Conservation (phyloP, 2,113 vertebrate genomes). For the Phodopus roborovskii region DNA sequence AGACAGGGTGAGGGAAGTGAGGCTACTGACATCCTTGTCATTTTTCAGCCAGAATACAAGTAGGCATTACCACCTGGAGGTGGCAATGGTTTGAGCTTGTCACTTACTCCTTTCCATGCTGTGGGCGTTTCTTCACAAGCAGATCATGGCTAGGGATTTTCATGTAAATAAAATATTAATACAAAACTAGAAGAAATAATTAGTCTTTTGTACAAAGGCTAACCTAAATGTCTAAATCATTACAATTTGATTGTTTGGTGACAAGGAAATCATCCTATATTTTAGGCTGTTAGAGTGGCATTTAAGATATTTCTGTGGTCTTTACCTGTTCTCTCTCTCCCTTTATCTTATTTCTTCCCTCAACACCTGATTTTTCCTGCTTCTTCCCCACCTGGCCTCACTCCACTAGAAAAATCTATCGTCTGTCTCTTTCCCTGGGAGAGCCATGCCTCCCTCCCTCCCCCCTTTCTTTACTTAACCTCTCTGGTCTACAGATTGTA, state of each 20-base stretch:
- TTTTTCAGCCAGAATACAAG: neutral
- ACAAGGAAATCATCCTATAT: neutral
- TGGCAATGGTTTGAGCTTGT: neutral
- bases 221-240: neutral
- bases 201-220: neutral
- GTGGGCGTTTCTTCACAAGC: neutral
- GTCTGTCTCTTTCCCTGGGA: neutral
- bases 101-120: neutral
- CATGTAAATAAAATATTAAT: conserved; percentile 23
- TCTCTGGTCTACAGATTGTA: neutral
- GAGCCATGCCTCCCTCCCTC: rapidly evolving
- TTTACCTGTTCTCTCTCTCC: neutral
- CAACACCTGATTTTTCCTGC: neutral
- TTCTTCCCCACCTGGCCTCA: neutral
- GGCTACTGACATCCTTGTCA: neutral
- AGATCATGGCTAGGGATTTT: neutral
- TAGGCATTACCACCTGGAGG: neutral
- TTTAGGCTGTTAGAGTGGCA: neutral
- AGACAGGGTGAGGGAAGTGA: neutral
- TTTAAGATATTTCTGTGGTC: neutral
- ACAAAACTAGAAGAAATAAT: neutral
- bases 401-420: neutral
- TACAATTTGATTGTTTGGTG: neutral
- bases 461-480: neutral
- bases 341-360: neutral